Conservation (phyloP, 2,888 invertebrate species). For the Tetragonula carbonaria region DNA sequence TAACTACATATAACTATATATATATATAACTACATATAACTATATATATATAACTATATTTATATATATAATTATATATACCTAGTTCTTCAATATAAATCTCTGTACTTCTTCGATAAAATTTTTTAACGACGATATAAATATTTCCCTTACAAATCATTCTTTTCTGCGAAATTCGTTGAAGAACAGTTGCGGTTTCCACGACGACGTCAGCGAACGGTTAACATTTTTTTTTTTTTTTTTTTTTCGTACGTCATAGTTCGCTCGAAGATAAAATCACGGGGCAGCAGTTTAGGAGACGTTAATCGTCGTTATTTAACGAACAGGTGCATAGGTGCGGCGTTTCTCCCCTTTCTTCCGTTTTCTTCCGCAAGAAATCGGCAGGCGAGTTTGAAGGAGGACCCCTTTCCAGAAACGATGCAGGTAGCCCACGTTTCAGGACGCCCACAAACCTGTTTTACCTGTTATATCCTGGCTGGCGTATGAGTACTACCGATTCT, state of each 20-base stretch:
- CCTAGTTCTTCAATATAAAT: no score
- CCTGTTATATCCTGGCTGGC: slow-evolving; percentile 77
- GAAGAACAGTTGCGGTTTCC: no score
- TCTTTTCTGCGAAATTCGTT: not conserved
- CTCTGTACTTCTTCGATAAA: no score
- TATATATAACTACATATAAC: no score
- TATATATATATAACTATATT: no score
- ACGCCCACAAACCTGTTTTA: slow-evolving; percentile 82
- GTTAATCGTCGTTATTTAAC: slow-evolving; percentile 47
- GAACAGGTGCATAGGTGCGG: slow-evolving; percentile 52
- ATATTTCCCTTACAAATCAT: not conserved
- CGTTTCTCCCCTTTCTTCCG: slow-evolving; percentile 40
- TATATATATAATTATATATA: not conserved
- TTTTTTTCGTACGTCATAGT: not conserved
- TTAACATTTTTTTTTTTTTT: not conserved
- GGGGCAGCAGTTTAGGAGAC: not conserved
- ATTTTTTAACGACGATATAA: no score
- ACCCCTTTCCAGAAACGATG: slow-evolving; percentile 58
- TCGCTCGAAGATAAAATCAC: slow-evolving; percentile 6
- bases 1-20: no score
- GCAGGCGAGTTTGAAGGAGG: slow-evolving; percentile 54
- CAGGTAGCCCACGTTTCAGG: slow-evolving; percentile 72
- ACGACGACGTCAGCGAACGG: not conserved
- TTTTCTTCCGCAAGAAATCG: slow-evolving; percentile 56
- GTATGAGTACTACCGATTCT: slow-evolving; percentile 73